A percentile compares a stretch with the other conserved stretches of the same genome.
Conservation (phyloP, 1,140 invertebrate genomes). For the Formica selysi region DNA sequence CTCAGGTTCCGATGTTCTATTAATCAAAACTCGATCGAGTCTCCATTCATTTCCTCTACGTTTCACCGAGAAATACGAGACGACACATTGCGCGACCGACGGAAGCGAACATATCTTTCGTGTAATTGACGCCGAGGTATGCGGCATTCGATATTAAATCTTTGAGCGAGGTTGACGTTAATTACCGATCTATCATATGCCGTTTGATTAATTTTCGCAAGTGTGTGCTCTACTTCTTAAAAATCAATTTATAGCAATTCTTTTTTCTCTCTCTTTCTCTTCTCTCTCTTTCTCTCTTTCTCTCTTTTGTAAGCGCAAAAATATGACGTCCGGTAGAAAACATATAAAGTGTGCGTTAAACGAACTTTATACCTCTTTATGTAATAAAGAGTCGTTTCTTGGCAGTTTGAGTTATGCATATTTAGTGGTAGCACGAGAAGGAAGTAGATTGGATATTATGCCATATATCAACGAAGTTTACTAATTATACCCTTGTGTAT, state of each 20-base stretch:
- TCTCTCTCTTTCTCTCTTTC: neutral
- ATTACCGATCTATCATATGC: constrained; percentile 34
- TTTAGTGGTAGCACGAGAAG: constrained; percentile 46
- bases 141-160: constrained; percentile 56
- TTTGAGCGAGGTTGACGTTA: constrained; percentile 27
- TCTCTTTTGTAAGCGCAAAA: neutral
- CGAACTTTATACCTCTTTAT: constrained; percentile 1
- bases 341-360: constrained; percentile 12
- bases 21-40: constrained; percentile 57
- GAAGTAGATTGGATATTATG: constrained; percentile 48
- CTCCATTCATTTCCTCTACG: constrained; percentile 26
- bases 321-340: neutral
- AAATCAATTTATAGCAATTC: constrained; percentile 24
- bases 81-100: constrained; percentile 45
- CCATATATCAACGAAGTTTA: constrained; percentile 59
- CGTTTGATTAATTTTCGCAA: constrained; percentile 27
- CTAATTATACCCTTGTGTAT: constrained; percentile 51
- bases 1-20: constrained; percentile 29
- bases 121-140: constrained; percentile 57
- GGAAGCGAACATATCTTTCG: constrained; percentile 58
- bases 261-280: neutral
- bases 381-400: constrained; percentile 22
- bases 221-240: neutral
- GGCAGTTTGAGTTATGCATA: constrained; percentile 41
- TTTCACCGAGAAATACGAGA: constrained; percentile 54